Conservation (phyloP, 2,113 vertebrate species). For the Halichoerus grypus region DNA sequence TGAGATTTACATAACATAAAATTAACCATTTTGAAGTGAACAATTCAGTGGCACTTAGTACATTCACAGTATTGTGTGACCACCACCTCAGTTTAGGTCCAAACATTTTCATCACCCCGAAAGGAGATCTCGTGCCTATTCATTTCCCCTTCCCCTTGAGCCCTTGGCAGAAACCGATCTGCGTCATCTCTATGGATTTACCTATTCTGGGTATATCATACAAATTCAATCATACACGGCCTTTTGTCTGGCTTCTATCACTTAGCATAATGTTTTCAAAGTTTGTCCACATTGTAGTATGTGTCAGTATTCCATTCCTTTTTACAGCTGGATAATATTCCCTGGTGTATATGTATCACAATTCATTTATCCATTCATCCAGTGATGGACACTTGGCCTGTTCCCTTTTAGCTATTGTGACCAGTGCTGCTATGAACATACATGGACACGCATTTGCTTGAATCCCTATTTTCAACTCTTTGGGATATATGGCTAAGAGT, state of each 20-base stretch:
- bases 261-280: neutral
- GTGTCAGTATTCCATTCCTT: neutral
- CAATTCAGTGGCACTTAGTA: neutral
- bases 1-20: neutral
- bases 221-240: neutral
- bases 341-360: neutral
- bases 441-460: neutral
- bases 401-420: neutral
- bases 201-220: neutral
- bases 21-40: neutral
- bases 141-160: too few relatives aligned
- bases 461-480: neutral
- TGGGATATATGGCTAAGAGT: neutral
- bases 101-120: neutral
- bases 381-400: neutral
- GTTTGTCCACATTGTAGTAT: neutral
- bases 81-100: neutral
- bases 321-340: neutral
- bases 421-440: neutral
- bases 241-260: neutral
- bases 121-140: neutral
- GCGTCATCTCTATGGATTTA: neutral
- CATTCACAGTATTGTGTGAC: neutral
- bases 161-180: neutral
- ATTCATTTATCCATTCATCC: neutral